Base-by-base conservation (phyloP, 2,797 vertebrate species). In the Pangasius djambal region DNA sequence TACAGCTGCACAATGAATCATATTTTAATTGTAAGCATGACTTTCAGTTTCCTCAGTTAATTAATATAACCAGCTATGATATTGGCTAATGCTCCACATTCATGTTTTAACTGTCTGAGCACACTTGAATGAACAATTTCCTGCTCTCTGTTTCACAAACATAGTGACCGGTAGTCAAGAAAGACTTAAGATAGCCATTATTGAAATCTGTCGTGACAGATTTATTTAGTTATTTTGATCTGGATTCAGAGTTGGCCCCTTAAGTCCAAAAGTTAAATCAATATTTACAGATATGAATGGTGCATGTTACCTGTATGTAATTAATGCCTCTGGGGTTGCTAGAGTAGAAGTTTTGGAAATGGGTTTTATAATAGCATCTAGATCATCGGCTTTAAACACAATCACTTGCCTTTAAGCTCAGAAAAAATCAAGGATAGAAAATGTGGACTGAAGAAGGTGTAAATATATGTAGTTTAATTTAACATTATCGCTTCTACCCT, bases 1-100 rank as follows among this genome's bases (percentile, higher is more conserved):
- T 87, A 55, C 37, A 77, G 63, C 65, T 52, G 65, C 65, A 55
- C n/a, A 52, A 20, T 22, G 65, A 85, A 55, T 85, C 48, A 34
- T 69, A 34, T 85, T 85, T 85, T 85, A 67, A 84, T 52, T 84
- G 28, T 6, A 69, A 50, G 44, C n/a, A 28, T n/a, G 81, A 84
- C 52, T 50, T 69, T 67, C 48, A 20, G 40, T 52, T 69, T 50
- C 28, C 83, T 67, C 44, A 16, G 25, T 34, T 85, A 48, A 61
- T 82, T 37, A 82, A 59, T 59, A 37, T 37, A 59, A 25, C 31
- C 52, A 59, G 79, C 55, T 59, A 63, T 48, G 0, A 55, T 34
- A 69, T 70, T 85, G 4, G 28, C 10, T 22, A 50, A 69, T 31
- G 61, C 12, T 65, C 25, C 40, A 83, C 18, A 48, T n/a, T 67